Evolutionary conservation across 2,113 vertebrate species (phyloP).

Genomic region (Bothrops jararaca): DNA sequence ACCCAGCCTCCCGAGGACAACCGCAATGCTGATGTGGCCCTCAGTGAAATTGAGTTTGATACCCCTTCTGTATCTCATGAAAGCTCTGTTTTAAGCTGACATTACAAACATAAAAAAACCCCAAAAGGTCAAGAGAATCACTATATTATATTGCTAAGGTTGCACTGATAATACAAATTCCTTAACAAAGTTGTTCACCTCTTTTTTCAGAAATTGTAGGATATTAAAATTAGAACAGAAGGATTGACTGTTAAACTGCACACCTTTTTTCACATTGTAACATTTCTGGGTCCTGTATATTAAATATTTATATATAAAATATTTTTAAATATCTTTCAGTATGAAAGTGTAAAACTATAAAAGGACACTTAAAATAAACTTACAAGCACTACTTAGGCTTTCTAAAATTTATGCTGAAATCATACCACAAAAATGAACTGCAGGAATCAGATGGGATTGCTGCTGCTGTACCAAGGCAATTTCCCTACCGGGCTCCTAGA

Average conservation of each 20-base stretch:
- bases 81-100: conserved; percentile 48
- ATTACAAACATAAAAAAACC: background rate
- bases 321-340: conserved; percentile 60
- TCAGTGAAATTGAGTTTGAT: too few relatives aligned
- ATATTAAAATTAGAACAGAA: conserved; percentile 54
- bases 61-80: conserved; percentile 17
- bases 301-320: conserved; percentile 58
- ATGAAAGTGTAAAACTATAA: conserved; percentile 65
- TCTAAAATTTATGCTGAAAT: conserved; percentile 68
- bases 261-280: conserved; percentile 51
- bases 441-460: too few relatives aligned
- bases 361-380: conserved; percentile 68
- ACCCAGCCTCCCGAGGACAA: too few relatives aligned
- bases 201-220: conserved; percentile 54
- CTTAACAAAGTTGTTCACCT: conserved; percentile 46
- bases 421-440: conserved; percentile 62
- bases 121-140: conserved; percentile 33
- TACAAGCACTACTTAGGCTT: conserved; percentile 65
- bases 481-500: too few relatives aligned
- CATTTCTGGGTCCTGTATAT: conserved; percentile 45
- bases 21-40: too few relatives aligned
- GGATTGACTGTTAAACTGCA: conserved; percentile 49
- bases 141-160: conserved; percentile 38
- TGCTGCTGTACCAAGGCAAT: too few relatives aligned
- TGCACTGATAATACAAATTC: conserved; percentile 41